Conservation (phyloP, 2,797 vertebrate species). For the Anabacerthia variegaticeps region DNA sequence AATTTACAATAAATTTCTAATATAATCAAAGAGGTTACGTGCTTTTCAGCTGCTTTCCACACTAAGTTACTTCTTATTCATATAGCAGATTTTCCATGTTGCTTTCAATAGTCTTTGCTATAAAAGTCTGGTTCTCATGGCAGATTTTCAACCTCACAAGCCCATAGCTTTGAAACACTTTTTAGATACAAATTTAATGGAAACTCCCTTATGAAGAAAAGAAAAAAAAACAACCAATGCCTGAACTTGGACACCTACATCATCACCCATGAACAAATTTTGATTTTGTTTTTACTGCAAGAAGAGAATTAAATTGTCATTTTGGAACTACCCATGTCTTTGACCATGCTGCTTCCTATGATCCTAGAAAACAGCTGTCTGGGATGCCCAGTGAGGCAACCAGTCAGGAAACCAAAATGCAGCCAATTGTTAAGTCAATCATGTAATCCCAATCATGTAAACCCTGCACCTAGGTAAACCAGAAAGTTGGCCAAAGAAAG, state of each 20-base stretch:
- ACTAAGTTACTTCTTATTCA: background rate
- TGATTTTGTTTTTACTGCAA: background rate
- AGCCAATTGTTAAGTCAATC: background rate
- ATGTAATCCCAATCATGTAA: background rate
- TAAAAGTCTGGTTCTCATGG: background rate
- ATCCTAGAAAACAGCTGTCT: background rate
- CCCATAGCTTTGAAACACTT: background rate
- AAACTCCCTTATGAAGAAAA: background rate
- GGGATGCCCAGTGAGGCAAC: background rate
- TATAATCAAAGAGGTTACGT: background rate
- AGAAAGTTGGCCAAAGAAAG: background rate
- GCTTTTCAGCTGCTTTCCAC: background rate
- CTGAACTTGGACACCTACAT: background rate
- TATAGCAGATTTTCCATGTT: background rate
- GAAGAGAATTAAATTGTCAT: background rate
- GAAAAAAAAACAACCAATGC: background rate
- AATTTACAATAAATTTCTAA: background rate
- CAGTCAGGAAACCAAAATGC: background rate
- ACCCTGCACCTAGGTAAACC: background rate
- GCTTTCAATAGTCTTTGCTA: background rate
- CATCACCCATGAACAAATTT: background rate
- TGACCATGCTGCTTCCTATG: background rate
- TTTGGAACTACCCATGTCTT: background rate
- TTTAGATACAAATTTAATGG: background rate
- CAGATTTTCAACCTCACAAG: background rate